Evolutionary conservation across 64 coral and sea anemone species (phyloP), one percentile per base, ranked within the genome.

Genomic region (Stichodactyla mertensii): DNA sequence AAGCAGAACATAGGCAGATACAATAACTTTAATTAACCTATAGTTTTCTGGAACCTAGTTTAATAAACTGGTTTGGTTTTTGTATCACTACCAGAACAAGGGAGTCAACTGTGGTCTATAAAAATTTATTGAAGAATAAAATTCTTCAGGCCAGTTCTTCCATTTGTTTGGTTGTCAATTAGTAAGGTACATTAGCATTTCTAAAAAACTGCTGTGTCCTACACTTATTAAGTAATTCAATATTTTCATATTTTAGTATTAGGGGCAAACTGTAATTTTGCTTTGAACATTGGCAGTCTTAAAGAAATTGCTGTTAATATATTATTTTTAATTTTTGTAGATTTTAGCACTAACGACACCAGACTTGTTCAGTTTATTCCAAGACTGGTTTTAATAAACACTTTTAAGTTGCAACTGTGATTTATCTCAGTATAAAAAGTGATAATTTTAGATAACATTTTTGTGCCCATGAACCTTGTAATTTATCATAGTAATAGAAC

Each of bases 301-400:
- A 66, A n/a, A 66, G 22, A 66, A 12, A 59, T 22, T 66, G 62
- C 22, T 66, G 5, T 62, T 62, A 62, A 62, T 62, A 18, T 62
- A 66, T 66, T 58, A 14, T 59, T 66, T 66, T 66, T 66, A 66
- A 66, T 66, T n/a, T 62, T 66, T 66, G 62, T 66, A 66, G 62
- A 66, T 66, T 66, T 66, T 66, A 66, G 62, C 62, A 6, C 62
- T n/a, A 66, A 66, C 23, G 18, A 66, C 18, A 45, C 36, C 36
- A 66, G 62, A n/a, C 62, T 66, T 66, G 62, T 66, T 66, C 22
- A 66, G 62, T 66, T 66, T 66, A n/a, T 18, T 7, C 19, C 62
- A 66, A 66, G 62, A 5, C 62, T 66, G 62, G 9, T 66, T 66
- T 66, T 66, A 66, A 66, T 66, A 66, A 66, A 66, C 62, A 66